phyloP scores from a whole-genome alignment of 2,888 invertebrate species.

The Hyposoter dolosus region DNA sequence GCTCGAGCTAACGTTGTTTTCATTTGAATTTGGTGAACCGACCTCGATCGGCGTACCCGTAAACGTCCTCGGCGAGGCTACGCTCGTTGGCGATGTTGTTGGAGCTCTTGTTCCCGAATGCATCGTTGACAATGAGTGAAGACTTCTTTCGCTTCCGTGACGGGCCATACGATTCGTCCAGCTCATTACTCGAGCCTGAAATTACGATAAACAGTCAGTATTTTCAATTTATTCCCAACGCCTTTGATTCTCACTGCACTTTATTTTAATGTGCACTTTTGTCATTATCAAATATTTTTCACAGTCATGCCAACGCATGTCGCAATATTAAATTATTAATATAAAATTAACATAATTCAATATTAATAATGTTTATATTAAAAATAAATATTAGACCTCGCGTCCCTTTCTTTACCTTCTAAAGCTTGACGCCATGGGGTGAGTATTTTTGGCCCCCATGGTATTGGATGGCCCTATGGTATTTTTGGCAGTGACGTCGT shows the following conservation, averaged over 20 bases:
- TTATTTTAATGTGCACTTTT: background rate
- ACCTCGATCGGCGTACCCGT: conserved; percentile 49
- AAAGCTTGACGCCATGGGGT: no score
- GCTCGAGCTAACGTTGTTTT: conserved; percentile 34
- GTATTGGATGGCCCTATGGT: no score
- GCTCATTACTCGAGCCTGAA: conserved; percentile 48
- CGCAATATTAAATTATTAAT: no score
- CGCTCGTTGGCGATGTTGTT: conserved; percentile 67
- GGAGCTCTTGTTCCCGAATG: conserved; percentile 63
- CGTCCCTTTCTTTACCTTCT: no score
- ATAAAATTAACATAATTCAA: no score
- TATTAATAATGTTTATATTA: no score
- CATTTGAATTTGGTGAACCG: conserved; percentile 34
- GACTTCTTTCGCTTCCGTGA: conserved; percentile 75
- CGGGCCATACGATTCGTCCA: conserved; percentile 71
- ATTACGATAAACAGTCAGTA: conserved; percentile 6
- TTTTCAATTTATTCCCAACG: background rate
- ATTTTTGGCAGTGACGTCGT: no score
- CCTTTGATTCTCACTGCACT: background rate
- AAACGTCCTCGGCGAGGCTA: conserved; percentile 45
- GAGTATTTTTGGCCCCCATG: no score
- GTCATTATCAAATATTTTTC: background rate
- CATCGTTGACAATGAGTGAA: conserved; percentile 69
- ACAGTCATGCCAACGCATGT: background rate
- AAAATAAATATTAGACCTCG: no score